Conservation (phyloP, 2,888 invertebrate species). For the Panopea generosa region DNA sequence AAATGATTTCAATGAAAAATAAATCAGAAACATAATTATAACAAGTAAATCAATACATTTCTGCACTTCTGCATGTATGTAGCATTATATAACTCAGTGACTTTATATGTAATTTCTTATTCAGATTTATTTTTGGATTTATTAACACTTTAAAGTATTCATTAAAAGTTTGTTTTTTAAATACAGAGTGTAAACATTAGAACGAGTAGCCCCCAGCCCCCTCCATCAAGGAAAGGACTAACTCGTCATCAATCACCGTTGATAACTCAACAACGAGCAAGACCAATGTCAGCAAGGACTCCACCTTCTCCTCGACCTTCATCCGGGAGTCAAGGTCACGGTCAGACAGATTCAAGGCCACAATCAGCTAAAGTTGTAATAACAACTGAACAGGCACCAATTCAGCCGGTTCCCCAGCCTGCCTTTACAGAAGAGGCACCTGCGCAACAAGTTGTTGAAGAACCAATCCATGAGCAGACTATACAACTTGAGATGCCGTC, state of each 20-base stretch:
- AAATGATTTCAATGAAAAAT: too few relatives aligned
- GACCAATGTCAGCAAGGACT: conserved; percentile 55
- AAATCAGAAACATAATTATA: too few relatives aligned
- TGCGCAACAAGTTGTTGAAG: background rate
- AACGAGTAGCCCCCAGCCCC: conserved; percentile 51
- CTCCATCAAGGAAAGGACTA: conserved; percentile 2
- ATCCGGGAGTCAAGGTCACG: conserved; percentile 34
- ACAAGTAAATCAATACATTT: too few relatives aligned
- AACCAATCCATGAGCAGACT: conserved; percentile 31
- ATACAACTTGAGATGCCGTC: conserved; percentile 46
- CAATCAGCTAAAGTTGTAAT: conserved; percentile 41
- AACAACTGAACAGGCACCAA: background rate
- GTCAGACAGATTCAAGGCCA: conserved; percentile 47
- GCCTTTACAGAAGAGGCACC: conserved; percentile 10
- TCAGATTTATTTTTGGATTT: too few relatives aligned
- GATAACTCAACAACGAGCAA: conserved; percentile 43
- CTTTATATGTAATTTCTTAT: too few relatives aligned
- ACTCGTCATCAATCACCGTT: background rate
- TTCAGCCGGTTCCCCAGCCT: conserved; percentile 3
- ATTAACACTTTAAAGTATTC: too few relatives aligned
- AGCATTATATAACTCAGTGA: too few relatives aligned
- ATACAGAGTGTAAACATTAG: conserved; percentile 24
- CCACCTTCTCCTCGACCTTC: conserved; percentile 56
- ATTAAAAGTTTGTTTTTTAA: too few relatives aligned
- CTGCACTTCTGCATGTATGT: too few relatives aligned